Conservation (phyloP, 1,140 invertebrate species). For the Fragariocoptes setiger region DNA sequence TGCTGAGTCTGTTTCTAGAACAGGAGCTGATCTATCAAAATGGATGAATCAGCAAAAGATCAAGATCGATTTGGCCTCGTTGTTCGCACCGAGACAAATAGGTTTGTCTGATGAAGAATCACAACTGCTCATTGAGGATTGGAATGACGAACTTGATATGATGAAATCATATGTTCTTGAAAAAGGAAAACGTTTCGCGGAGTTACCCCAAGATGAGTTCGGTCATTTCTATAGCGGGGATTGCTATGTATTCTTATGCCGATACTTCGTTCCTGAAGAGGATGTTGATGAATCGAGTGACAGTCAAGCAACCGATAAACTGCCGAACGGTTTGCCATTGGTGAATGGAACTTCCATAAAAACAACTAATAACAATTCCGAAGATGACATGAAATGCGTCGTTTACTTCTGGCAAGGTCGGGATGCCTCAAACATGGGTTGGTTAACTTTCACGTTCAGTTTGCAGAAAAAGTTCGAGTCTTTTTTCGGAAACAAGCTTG, state of each 20-base stretch:
- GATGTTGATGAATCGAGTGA: constrained; percentile 18
- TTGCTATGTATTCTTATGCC: constrained; percentile 90
- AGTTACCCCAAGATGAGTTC: constrained; percentile 63
- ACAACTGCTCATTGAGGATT: constrained; percentile 52
- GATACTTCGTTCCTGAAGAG: constrained; percentile 52
- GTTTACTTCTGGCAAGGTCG: constrained; percentile 99
- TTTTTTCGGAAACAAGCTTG: constrained; percentile 69
- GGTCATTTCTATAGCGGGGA: constrained; percentile 66
- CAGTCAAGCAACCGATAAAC: background rate
- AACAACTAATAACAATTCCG: constrained; percentile 14
- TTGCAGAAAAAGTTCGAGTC: constrained; percentile 90
- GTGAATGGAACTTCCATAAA: background rate
- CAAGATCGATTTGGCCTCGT: constrained; percentile 57
- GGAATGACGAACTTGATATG: constrained; percentile 77
- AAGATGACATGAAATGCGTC: constrained; percentile 74
- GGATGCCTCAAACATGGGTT: constrained; percentile 91
- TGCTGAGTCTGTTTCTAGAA: constrained; percentile 75
- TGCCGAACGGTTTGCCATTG: constrained; percentile 6
- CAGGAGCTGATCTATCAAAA: constrained; percentile 73
- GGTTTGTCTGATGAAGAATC: constrained; percentile 54
- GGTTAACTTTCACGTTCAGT: constrained; percentile 92
- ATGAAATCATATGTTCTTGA: constrained; percentile 97
- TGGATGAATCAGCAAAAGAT: constrained; percentile 70
- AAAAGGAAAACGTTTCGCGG: constrained; percentile 80
- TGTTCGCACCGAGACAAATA: constrained; percentile 78